Percentiles rank a stretch among this genome's conserved stretches.
Conservation (phyloP, 2,113 vertebrate species). For the Cranoglanis bouderius region DNA sequence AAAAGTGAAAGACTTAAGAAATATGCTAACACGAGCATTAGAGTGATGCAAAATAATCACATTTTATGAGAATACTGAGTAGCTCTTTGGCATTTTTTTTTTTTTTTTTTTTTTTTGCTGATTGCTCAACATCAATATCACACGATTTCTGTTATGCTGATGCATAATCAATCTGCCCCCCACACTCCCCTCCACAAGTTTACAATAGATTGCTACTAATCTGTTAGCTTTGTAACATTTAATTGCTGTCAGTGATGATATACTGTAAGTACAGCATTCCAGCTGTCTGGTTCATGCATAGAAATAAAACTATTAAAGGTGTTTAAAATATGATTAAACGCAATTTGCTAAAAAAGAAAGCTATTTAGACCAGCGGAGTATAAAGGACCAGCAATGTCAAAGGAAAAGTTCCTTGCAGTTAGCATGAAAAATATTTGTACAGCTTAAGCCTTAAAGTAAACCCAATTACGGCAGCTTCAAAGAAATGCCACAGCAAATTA, state of each 20-base stretch:
- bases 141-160: neutral
- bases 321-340: neutral
- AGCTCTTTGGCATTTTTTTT: neutral
- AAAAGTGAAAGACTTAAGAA: neutral
- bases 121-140: neutral
- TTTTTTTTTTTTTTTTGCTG: neutral
- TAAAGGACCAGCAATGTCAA: neutral
- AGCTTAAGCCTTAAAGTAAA: conserved; percentile 36
- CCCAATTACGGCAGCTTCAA: neutral
- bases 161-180: too few species aligned
- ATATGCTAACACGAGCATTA: neutral
- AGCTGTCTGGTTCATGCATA: neutral
- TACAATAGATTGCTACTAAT: neutral
- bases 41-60: neutral
- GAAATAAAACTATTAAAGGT: neutral
- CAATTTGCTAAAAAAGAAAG: neutral
- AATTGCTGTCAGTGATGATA: neutral
- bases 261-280: neutral
- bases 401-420: conserved; percentile 9
- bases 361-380: neutral
- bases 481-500: conserved; percentile 30
- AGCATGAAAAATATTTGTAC: conserved; percentile 30
- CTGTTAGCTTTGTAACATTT: neutral
- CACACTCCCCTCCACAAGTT: neutral
- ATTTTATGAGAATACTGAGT: neutral